A percentile compares a stretch with the other conserved stretches of the same genome.
These are phyloP conservation scores for Macrochelys suwanniensis DNA, from an alignment of 2,797 vertebrate genomes.

Conservation along the genomic window DNA sequence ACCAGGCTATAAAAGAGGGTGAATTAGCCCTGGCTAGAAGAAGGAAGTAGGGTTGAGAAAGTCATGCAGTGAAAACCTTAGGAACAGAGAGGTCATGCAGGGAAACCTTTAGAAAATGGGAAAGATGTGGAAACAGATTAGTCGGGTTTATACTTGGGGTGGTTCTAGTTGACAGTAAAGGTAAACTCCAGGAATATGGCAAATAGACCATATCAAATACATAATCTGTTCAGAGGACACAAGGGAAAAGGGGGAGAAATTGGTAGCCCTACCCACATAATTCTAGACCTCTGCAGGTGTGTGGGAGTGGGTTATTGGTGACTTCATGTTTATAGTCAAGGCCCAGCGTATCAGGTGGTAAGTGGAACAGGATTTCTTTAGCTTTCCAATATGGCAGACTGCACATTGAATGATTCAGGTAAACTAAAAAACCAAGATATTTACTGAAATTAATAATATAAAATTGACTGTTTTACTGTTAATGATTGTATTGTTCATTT, in stretches of 20 bases:
- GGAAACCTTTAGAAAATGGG: neutral
- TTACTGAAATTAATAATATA: neutral
- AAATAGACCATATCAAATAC: neutral
- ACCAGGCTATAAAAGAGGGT: neutral
- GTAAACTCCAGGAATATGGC: neutral
- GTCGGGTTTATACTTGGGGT: neutral
- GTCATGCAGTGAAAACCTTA: too few species aligned
- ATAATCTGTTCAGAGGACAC: neutral
- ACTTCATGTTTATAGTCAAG: too few species aligned
- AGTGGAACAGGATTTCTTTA: too few species aligned
- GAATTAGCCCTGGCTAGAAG: constrained; percentile 17
- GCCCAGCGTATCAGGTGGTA: too few species aligned
- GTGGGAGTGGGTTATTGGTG: neutral
- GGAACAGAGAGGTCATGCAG: constrained; percentile 8
- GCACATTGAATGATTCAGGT: constrained; percentile 6
- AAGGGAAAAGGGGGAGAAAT: neutral
- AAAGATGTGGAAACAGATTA: neutral
- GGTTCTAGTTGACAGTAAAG: neutral
- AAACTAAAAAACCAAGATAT: neutral
- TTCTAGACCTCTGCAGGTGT: neutral
- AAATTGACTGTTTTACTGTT: neutral
- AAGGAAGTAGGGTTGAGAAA: neutral
- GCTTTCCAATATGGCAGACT: too few species aligned
- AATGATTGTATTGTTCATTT: neutral
- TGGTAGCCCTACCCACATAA: neutral